Base-by-base conservation (phyloP, 2,797 vertebrate species). In the Miichthys miiuy region DNA sequence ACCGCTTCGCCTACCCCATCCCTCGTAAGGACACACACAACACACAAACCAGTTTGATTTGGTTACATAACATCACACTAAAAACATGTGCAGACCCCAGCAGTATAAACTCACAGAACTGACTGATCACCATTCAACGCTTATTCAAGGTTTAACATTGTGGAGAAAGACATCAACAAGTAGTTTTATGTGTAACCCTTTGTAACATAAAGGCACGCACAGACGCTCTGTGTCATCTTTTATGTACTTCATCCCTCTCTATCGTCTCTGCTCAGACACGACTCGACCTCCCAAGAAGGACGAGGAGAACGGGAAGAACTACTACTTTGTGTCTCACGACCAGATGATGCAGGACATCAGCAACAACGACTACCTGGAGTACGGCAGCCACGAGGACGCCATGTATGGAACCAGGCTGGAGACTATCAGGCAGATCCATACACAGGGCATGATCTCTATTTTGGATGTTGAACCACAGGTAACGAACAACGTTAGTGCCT, bases 261-360 rank as follows among this genome's bases (percentile, higher is more conserved):
- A 5, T 34, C 18, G 11, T 54, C n/a, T 71, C 23, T 38, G 17
- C 78, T 30, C 92, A 99, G 98, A 99, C 92, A 99, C 98, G 81
- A 99, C 98, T 84, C 96, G 98, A 93, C 97, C 97, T 92, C 96
- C 98, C 61, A 99, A 99, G 95, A 99, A 99, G 94, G 98, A 99
- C 58, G 98, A 99, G 95, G 98, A 99, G 94, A 98, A 99, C 51
- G 98, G 98, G 72, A 99, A 99, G 93, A 99, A 99, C 94, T 99
- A 99, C 93, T 99, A 96, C 96, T 99, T 99, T 91, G 98, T 99
- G 89, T 96, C 97, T 65, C 98, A 99, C 52, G 98, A 99, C 92
- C 98, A 99, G 96, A 99, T 99, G 98, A 99, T 99, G 98, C 97
- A 99, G 95, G 98, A 99, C 96, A 99, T 99, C 95, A 98, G 98